Percentiles rank a stretch among this genome's conserved stretches.
Evolutionary conservation across 2,113 vertebrate genomes (phyloP).

Genomic region (Dasyurus viverrinus): DNA sequence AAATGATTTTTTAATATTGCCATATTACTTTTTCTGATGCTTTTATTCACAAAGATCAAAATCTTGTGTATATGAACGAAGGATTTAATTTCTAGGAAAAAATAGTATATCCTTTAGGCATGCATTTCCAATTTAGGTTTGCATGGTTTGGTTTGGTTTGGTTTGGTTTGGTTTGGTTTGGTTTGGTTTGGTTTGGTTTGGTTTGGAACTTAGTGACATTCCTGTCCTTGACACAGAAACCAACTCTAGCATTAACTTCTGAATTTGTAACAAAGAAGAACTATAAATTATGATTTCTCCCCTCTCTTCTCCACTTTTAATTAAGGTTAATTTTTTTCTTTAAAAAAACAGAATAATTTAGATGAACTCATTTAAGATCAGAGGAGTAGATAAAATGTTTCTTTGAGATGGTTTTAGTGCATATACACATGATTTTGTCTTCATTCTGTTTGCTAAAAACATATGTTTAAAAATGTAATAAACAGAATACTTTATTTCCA

Average conservation of each 20-base stretch:
- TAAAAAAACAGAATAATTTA: neutral
- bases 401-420: neutral
- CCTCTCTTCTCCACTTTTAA: neutral
- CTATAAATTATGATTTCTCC: neutral
- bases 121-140: neutral
- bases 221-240: neutral
- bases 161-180: neutral
- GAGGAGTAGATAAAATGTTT: neutral
- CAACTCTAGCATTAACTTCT: neutral
- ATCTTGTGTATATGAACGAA: neutral
- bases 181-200: neutral
- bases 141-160: neutral
- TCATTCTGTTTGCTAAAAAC: neutral
- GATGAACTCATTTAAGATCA: neutral
- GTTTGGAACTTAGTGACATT: neutral
- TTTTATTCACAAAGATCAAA: constrained; percentile 5
- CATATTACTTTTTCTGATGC: neutral
- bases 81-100: constrained; percentile 11
- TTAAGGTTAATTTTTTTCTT: neutral
- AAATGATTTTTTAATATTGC: neutral
- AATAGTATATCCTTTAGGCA: neutral
- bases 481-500: neutral
- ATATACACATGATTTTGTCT: neutral
- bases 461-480: neutral
- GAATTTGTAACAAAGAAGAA: neutral